Evolutionary conservation across 2,113 vertebrate genomes (phyloP).

Genomic region (Edolisoma coerulescens): DNA sequence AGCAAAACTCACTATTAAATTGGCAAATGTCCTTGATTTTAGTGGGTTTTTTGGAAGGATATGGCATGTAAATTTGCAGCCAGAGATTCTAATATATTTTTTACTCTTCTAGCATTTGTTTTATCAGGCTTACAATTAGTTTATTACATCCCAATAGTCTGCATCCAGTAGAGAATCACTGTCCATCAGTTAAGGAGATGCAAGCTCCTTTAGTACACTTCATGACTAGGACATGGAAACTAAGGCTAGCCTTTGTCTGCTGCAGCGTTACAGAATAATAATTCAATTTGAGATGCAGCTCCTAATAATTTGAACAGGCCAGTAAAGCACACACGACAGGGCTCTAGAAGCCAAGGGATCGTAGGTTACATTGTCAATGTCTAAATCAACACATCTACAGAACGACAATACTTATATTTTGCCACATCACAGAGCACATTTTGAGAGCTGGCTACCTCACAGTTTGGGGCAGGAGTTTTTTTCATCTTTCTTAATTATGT

Average conservation of each 20-base stretch:
- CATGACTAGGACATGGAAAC: neutral
- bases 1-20: neutral
- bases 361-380: neutral
- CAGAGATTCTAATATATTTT: neutral
- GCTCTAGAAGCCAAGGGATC: neutral
- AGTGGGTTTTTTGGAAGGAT: neutral
- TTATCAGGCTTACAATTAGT: neutral
- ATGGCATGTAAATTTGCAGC: neutral
- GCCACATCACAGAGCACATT: neutral
- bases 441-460: neutral
- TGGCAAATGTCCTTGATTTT: neutral
- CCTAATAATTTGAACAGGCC: accelerated
- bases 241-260: neutral
- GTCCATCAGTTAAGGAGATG: neutral
- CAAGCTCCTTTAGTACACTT: neutral
- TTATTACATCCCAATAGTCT: neutral
- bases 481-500: neutral
- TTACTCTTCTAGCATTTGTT: neutral
- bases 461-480: neutral
- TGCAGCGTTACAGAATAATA: neutral
- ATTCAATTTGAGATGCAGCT: neutral
- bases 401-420: neutral
- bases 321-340: neutral
- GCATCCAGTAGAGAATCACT: neutral
- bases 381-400: neutral